Conservation (phyloP, 2,797 vertebrate genomes). For the Adrianichthys oophorus region DNA sequence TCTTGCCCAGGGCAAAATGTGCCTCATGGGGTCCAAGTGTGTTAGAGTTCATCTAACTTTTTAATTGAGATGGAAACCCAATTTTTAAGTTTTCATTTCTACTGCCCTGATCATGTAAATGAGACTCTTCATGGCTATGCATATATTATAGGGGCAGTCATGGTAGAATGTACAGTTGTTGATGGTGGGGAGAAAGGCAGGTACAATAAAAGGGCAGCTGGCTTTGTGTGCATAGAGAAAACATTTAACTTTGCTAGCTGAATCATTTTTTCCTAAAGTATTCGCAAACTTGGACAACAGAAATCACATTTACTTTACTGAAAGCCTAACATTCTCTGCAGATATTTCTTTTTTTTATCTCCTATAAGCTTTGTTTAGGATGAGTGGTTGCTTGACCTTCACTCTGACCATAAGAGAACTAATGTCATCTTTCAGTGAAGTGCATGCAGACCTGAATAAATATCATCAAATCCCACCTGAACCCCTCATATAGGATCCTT, state of each 20-base stretch:
- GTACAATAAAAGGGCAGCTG: constrained; percentile 12
- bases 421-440: constrained; percentile 24
- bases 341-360: neutral
- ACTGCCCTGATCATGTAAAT: constrained; percentile 55
- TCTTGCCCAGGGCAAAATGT: constrained; percentile 62
- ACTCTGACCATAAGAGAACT: constrained; percentile 18
- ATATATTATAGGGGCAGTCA: constrained; percentile 25
- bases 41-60: constrained; percentile 71
- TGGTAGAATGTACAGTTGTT: constrained; percentile 2
- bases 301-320: constrained; percentile 3
- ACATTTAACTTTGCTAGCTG: constrained; percentile 12
- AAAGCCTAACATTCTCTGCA: too few relatives aligned
- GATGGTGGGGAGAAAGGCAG: constrained; percentile 18
- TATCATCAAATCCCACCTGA: constrained; percentile 27
- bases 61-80: constrained; percentile 69
- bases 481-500: too few relatives aligned
- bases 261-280: constrained; percentile 14
- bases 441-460: constrained; percentile 10
- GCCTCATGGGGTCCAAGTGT: constrained; percentile 60
- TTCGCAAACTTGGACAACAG: constrained; percentile 1
- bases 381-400: constrained; percentile 18
- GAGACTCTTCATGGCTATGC: constrained; percentile 40
- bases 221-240: constrained; percentile 4
- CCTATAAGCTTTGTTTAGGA: constrained; percentile 7
- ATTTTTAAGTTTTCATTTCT: constrained; percentile 66